These are phyloP conservation scores for Cirrhinus molitorella DNA, from an alignment of 2,797 vertebrate species.

Conservation along the genomic window DNA sequence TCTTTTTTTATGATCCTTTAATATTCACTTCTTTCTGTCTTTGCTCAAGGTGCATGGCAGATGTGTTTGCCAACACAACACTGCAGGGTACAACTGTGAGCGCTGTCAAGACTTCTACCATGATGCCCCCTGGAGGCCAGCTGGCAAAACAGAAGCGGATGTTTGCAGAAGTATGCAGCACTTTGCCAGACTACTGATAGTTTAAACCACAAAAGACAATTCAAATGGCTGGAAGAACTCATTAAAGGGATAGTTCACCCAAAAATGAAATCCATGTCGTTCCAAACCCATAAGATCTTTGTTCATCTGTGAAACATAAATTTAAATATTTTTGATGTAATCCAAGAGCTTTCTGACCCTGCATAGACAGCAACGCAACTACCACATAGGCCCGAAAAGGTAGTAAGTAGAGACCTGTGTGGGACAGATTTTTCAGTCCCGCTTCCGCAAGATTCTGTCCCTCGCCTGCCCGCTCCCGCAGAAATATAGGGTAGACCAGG, in stretches of 20 bases:
- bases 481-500: too few species aligned
- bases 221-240: not conserved
- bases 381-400: too few species aligned
- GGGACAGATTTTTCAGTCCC: too few species aligned
- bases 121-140: conserved; percentile 89
- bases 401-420: too few species aligned
- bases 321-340: too few species aligned
- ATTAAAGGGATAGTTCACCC: not conserved
- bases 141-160: conserved; percentile 70
- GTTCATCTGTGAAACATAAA: too few species aligned
- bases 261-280: too few species aligned
- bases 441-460: too few species aligned
- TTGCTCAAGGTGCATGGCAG: conserved; percentile 82
- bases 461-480: too few species aligned
- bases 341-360: too few species aligned
- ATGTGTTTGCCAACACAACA: conserved; percentile 89
- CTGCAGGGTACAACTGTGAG: conserved; percentile 87
- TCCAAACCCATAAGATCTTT: too few species aligned
- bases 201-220: not conserved
- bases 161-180: conserved; percentile 82
- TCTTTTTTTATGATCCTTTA: not conserved
- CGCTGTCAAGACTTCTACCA: conserved; percentile 87
- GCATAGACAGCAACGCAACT: too few species aligned
- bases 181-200: not conserved
- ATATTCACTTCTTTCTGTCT: conserved; percentile 20